Conservation (phyloP, 2,888 invertebrate species). For the Diploptera punctata region DNA sequence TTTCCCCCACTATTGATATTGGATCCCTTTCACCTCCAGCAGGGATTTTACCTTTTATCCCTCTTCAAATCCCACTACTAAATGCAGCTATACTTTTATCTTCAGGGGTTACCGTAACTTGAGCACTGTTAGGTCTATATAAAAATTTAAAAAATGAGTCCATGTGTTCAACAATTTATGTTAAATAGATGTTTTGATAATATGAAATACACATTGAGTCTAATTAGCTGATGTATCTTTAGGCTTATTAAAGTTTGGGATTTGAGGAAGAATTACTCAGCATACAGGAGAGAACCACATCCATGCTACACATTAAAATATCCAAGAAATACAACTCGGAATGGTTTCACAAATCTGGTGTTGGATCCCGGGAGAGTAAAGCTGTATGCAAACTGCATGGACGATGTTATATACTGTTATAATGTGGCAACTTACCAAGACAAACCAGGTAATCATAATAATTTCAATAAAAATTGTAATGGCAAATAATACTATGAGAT, state of each 20-base stretch:
- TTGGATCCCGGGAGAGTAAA: slow-evolving; percentile 72
- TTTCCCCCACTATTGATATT: too few species aligned
- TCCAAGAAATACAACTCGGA: slow-evolving; percentile 71
- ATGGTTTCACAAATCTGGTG: slow-evolving; percentile 79
- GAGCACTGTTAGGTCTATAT: too few species aligned
- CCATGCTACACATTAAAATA: slow-evolving; percentile 78
- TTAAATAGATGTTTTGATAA: slow-evolving; percentile 13
- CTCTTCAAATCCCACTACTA: too few species aligned
- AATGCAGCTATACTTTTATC: too few species aligned
- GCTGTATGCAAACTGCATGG: slow-evolving; percentile 87
- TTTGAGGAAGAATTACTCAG: slow-evolving; percentile 78
- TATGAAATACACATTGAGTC: slow-evolving; percentile 21
- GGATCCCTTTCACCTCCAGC: too few species aligned
- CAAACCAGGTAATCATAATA: slow-evolving; percentile 68
- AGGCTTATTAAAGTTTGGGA: slow-evolving; percentile 87
- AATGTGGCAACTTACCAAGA: slow-evolving; percentile 74
- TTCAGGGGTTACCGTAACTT: too few species aligned
- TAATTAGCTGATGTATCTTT: too few species aligned
- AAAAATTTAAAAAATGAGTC: too few species aligned
- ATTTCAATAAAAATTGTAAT: too few species aligned
- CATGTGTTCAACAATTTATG: background rate
- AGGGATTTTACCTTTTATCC: too few species aligned
- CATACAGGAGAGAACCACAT: slow-evolving; percentile 70
- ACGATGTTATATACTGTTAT: slow-evolving; percentile 84
- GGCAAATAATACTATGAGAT: too few species aligned